Base-by-base conservation (phyloP, 2,888 invertebrate species). In the Parnassius mnemosyne region DNA sequence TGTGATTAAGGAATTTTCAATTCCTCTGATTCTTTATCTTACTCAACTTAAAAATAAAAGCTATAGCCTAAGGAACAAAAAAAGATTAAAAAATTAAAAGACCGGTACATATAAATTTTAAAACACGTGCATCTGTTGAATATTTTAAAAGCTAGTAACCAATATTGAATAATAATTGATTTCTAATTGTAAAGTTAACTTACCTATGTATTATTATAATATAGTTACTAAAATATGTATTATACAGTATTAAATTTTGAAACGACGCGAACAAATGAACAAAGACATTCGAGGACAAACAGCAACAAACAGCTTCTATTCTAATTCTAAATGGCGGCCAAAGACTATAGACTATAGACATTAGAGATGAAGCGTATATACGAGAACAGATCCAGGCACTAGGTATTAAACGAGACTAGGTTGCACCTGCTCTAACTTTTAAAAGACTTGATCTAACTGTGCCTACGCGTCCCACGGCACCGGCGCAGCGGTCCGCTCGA, bases 241-340 rank as follows among this genome's bases (percentile, higher is more conserved):
- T 20, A 20, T 10, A 53, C 25, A 60, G 43, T 56, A 43, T 34
- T 47, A 46, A 57, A 50, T 52, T 63, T 46, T 10, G 43, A 57
- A 60, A 60, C 51, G 61, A 51, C 44, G 57, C 54, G 57, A 64
- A 64, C 61, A 61, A 64, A 64, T 51, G 57, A 64, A 64, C 61
- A 61, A 64, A 64, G 60, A 64, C 54, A 54, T 52, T 42, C 47
- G 25, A 57, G 43, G 60, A 52, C 34, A 34, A 5, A 34, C 34
- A 34, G 34, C 34, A 57, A 52, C 34, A 34, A 5, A 34, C 34
- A 34, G 34, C 34, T 34, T 34, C 34, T 34, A 5, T 34, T 34
- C 25, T 51, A 63, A 49, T 52, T 25, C 47, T 44, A 64, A 64
- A 64, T 64, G 63, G 63, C 63, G 63, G 57, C 63, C 49, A 57